Conservation (phyloP, 1,140 invertebrate genomes). For the Ladona fulva region DNA sequence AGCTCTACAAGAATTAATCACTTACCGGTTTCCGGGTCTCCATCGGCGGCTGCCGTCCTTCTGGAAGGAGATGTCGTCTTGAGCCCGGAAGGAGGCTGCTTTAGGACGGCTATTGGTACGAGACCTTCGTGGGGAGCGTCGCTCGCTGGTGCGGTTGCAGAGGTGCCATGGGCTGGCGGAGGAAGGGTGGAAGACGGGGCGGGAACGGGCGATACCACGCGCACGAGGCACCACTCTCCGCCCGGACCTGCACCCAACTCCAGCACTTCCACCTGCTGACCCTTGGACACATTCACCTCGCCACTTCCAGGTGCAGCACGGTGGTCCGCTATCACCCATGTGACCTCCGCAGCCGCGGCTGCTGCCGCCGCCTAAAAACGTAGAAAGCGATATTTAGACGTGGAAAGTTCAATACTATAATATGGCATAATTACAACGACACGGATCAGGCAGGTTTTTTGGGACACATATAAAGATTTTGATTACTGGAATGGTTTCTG, state of each 20-base stretch:
- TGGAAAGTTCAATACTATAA: too few species aligned
- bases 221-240: slow-evolving; percentile 53
- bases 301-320: slow-evolving; percentile 54
- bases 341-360: slow-evolving; percentile 50
- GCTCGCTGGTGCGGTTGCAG: slow-evolving; percentile 17
- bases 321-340: slow-evolving; percentile 77
- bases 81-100: neutral
- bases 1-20: too few species aligned
- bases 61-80: neutral
- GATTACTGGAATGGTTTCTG: too few species aligned
- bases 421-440: too few species aligned
- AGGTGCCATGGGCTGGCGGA: slow-evolving; percentile 50
- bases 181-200: slow-evolving; percentile 67
- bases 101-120: slow-evolving; percentile 36
- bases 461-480: too few species aligned
- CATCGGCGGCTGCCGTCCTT: neutral
- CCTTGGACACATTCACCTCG: slow-evolving; percentile 70
- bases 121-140: slow-evolving; percentile 54
- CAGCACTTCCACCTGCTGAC: slow-evolving; percentile 86
- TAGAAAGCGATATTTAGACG: too few species aligned
- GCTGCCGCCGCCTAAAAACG: neutral
- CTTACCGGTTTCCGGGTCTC: neutral
- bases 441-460: too few species aligned
- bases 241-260: slow-evolving; percentile 50
- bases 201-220: slow-evolving; percentile 38